Conservation (phyloP, 2,888 invertebrate genomes). For the Aphidoletes aphidimyza region DNA sequence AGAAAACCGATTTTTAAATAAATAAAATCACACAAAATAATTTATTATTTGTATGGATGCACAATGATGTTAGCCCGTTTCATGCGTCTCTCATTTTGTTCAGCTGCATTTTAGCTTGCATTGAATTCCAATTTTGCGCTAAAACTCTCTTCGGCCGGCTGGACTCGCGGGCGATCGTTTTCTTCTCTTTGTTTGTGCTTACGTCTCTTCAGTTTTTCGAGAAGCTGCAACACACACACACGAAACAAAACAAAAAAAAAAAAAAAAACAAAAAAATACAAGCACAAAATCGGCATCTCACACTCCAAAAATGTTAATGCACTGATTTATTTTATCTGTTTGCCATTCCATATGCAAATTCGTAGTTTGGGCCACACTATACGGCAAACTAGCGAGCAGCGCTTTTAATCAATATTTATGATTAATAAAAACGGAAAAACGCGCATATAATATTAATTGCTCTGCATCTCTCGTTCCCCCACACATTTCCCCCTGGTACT, state of each 20-base stretch:
- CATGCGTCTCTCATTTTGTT: not conserved
- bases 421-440: constrained; percentile 52
- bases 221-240: no score
- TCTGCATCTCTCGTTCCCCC: constrained; percentile 19
- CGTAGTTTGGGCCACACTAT: not conserved
- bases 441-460: constrained; percentile 54
- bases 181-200: not conserved
- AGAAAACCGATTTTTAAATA: not conserved
- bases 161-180: not conserved
- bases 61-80: not conserved
- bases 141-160: no score
- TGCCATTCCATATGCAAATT: constrained; percentile 50
- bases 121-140: constrained; percentile 30
- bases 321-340: constrained; percentile 53
- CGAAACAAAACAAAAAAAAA: no score
- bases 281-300: constrained; percentile 50
- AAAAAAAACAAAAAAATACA: no score
- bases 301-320: constrained; percentile 42
- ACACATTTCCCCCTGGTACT: not conserved
- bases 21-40: constrained; percentile 52
- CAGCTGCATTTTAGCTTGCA: not conserved
- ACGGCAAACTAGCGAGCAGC: not conserved
- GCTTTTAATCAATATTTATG: constrained; percentile 53
- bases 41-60: constrained; percentile 28
- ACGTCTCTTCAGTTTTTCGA: no score